Conservation (phyloP, 2,113 vertebrate species). For the Numida meleagris region DNA sequence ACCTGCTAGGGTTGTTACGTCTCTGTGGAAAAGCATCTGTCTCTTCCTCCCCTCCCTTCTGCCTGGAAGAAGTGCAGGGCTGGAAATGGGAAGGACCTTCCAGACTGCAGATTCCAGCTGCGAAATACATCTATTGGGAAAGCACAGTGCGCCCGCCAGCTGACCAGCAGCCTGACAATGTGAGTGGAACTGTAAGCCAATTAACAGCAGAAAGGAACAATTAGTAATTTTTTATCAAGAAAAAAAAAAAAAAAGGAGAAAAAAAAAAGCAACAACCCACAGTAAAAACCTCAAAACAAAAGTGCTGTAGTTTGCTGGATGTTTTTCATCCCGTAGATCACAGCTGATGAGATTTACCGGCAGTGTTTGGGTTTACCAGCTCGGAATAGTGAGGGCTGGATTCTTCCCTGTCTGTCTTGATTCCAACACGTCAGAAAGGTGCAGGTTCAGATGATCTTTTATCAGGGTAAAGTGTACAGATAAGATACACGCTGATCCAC, state of each 20-base stretch:
- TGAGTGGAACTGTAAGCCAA: conserved; percentile 53
- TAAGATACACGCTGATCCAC: not conserved
- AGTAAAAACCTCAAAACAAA: not conserved
- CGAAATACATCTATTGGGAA: conserved; percentile 67
- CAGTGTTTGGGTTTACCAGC: not conserved
- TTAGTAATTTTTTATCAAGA: conserved; percentile 17
- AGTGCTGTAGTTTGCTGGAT: conserved; percentile 27
- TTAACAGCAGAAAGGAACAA: conserved; percentile 63
- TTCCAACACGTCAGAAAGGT: not conserved
- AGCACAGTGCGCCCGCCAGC: conserved; percentile 42
- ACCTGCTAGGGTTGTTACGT: conserved; percentile 45
- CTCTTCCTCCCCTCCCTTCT: conserved; percentile 40
- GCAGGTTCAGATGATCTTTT: not conserved
- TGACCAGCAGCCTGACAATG: conserved; percentile 42
- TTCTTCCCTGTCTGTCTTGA: not conserved
- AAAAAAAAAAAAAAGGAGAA: not conserved
- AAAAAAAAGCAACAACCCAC: not conserved
- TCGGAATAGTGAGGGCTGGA: not conserved
- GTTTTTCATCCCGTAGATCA: not conserved
- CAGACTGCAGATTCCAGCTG: conserved; percentile 64
- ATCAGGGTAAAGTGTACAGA: accelerated
- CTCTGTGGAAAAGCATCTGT: conserved; percentile 61
- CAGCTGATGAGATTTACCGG: not conserved
- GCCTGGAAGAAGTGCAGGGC: conserved; percentile 45
- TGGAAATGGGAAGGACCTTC: conserved; percentile 47